Evolutionary conservation across 2,113 vertebrate species (phyloP), one percentile per base, ranked within the genome.

Genomic region (Gymnorhina tibicen): DNA sequence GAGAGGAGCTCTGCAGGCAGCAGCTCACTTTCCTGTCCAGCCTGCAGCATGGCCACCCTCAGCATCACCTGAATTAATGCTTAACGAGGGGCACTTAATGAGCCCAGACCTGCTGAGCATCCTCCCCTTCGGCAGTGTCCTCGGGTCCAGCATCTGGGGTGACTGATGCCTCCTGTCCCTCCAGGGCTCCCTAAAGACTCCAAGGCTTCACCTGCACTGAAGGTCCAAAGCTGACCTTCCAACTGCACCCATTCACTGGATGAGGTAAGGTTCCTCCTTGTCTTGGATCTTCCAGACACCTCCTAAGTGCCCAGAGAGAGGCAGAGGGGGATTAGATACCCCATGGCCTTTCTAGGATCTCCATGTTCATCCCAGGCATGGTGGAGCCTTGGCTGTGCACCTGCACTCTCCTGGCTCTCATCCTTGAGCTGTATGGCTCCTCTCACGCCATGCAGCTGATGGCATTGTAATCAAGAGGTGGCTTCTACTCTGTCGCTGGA

Each of bases 401-500:
- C 52, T 87, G 78, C 2, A 0, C 30, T 52, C 72, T 27, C 30
- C 28, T 42, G 58, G 20, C 42, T 75, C 66, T 59, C 66, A 16
- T 62, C 18, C 3, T 2, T 26, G 32, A 8, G 37, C 70, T 37
- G 44, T 21, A 10, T 23, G 1, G 8, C 70, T 75, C 22, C 60
- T 66, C 37, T 44, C 23, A n/a, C 0, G 0, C 59, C 1, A 0
- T 16, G 32, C 55, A 69, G 59, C 64, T 84, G 14, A 55, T 42
- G 35, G 62, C 27, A 10, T 56, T 46, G 19, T 3, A 9, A 59
- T 39, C 27, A 39, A 60, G 58, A 60, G 53, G 27, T 50, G 63
- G 32, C 67, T 90, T 50, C 49, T 75, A 0, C 53, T 91, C 46
- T 37, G 4, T 44, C 24, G 59, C 52, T 75, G 39, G 20, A 70